A percentile compares a stretch with the other conserved stretches of the same genome.
Conservation (phyloP, 1,140 invertebrate genomes). For the Saccostrea glomerata region DNA sequence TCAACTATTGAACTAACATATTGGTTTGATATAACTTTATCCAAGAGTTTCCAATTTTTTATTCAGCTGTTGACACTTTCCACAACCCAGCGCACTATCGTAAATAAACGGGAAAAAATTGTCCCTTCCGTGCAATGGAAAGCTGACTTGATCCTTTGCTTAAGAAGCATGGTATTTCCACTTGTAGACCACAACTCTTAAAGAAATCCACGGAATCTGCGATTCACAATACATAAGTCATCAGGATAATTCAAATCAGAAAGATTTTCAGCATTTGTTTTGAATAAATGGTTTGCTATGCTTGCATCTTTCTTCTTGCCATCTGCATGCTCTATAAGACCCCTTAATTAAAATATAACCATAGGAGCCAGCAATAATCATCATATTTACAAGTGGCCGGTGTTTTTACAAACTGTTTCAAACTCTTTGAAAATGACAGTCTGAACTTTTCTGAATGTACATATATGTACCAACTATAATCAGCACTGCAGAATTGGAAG, state of each 20-base stretch:
- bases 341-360: too few species aligned
- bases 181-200: too few species aligned
- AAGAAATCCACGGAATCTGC: not conserved
- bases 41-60: too few species aligned
- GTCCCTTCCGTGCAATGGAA: not conserved
- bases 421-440: not conserved
- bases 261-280: too few species aligned
- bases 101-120: not conserved
- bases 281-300: not conserved
- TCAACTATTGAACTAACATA: not conserved
- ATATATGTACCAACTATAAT: too few species aligned
- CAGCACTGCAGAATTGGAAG: too few species aligned
- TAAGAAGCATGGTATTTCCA: not conserved
- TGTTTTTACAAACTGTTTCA: not conserved
- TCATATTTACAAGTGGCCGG: not conserved
- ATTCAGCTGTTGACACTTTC: not conserved
- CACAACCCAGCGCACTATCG: not conserved
- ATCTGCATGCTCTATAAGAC: too few species aligned
- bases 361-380: too few species aligned
- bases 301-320: conserved; percentile 23
- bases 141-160: too few species aligned
- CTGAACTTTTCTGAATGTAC: too few species aligned
- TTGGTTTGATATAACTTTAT: not conserved
- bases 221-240: too few species aligned
- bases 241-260: too few species aligned